These are phyloP conservation scores for Chelon auratus DNA, from an alignment of 2,797 vertebrate genomes.

Conservation along the genomic window DNA sequence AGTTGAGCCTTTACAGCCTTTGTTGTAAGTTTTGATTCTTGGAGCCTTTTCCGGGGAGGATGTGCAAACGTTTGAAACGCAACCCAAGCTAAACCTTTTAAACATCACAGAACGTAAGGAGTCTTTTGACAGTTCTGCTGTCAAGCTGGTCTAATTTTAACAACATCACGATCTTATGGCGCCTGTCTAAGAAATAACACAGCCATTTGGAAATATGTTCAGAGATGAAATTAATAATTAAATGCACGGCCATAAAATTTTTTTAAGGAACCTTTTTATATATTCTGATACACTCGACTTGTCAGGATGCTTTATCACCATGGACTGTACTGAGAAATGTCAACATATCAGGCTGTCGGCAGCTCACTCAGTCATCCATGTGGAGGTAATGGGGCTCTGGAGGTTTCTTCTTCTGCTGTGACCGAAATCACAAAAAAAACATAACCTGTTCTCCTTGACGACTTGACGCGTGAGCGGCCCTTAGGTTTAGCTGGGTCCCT, in stretches of 20 bases:
- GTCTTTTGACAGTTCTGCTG: background rate
- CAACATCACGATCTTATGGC: background rate
- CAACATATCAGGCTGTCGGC: background rate
- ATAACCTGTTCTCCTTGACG: conserved; percentile 14
- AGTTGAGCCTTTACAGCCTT: too few relatives aligned
- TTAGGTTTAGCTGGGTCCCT: conserved; percentile 8
- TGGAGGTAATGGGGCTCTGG: background rate
- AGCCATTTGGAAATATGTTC: background rate
- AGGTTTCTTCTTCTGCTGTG: background rate
- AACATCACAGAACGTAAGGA: background rate
- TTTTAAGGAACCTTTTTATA: background rate
- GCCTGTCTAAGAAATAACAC: background rate
- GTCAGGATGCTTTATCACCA: background rate
- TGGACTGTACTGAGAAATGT: background rate
- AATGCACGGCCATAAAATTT: background rate
- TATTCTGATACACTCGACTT: too few relatives aligned
- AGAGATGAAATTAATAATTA: conserved; percentile 5
- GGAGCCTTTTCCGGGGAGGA: too few relatives aligned
- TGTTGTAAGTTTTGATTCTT: too few relatives aligned
- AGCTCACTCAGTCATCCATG: background rate
- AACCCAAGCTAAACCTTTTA: background rate
- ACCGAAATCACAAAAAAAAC: conserved; percentile 26
- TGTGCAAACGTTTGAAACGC: too few relatives aligned
- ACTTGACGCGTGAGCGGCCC: conserved; percentile 1
- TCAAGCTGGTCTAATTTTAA: conserved; percentile 3